Evolutionary conservation across 2,797 vertebrate genomes (phyloP), one percentile per base, ranked within the genome.

Genomic region (Sebastes vulpes): DNA sequence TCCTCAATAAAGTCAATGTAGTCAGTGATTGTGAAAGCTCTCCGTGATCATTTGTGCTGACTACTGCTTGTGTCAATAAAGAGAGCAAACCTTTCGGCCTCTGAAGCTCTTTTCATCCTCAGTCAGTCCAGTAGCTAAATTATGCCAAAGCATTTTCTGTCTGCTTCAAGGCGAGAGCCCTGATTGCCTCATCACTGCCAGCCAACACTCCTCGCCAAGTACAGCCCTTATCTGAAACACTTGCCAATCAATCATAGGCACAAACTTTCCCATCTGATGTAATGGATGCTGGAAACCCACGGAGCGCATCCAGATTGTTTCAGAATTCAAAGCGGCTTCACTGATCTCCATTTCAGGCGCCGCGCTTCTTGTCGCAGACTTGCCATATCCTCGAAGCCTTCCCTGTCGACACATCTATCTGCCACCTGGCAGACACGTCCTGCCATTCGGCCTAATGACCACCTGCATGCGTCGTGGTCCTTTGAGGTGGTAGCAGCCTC

Each of bases 171-270:
- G 89, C 85, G 29, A 86, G 88, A 73, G 72, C 69, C 68, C 78
- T 93, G 93, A 94, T 94, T 94, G 90, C 88, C 90, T 93, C 91
- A 91, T 93, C 86, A 90, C 78, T 60, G 88, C 72, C 83, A 91
- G 91, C 83, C 83, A 90, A 86, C 78, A 79, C 84, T 83, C 64
- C 66, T 67, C 68, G 85, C 90, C 89, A 91, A 91, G 87, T 70
- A 61, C 73, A 79, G 81, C 82, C 79, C 91, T 88, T 84, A 87
- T 92, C 88, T 89, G 85, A 92, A 91, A 93, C 81, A 88, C 89
- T 92, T 83, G 89, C 91, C 93, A 91, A 94, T 95, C 92, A 93
- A 94, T 94, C 91, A 92, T 74, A 65, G 83, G 81, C 79, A 74
- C 82, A 91, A 85, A 86, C 65, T 86, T 90, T 78, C 72, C 71